Evolutionary conservation across 2,888 invertebrate species (phyloP), one percentile per base, ranked within the genome.

Genomic region (Torymus auratus): DNA sequence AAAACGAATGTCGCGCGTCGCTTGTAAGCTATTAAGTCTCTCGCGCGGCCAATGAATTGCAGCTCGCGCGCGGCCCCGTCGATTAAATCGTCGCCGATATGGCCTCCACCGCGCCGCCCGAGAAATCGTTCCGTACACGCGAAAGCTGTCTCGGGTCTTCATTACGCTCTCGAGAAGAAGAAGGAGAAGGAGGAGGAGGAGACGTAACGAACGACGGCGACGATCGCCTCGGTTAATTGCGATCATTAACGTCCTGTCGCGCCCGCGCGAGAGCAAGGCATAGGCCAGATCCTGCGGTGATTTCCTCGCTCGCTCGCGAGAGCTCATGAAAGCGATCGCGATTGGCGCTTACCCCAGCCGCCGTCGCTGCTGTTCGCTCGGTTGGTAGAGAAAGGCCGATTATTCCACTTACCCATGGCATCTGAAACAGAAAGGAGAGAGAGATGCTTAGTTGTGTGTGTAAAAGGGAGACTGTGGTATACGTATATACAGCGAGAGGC

Each of bases 331-430:
- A 60, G 60, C 60, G 50, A 76, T 69, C 76, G 68, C 68, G 69
- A 58, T 56, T 41, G 75, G 55, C 53, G 55, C 41, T 41, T 41
- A 41, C 41, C 7, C 41, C 41, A 41, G 56, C 15, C 56, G 4
- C n/a, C 23, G 55, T 20, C 23, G 60, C 52, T 20, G 60, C 15
- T 13, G 23, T 55, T 17, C 41, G 5, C 10, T 12, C 7, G 50
- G 41, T 41, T 41, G 41, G 41, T 7, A 41, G 61, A 64, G 76
- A 79, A 72, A 76, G 58, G 69, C 72, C 28, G 75, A 76, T 79
- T 78, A 78, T 72, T 68, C 90, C 91, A 94, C 95, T 95, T 94
- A 95, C 95, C 95, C 94, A 95, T 94, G 91, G 95, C 95, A 93
- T 95, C 95, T 95, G 95, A 90, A 95, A 95, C 94, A 95, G 93